Evolutionary conservation across 1,140 invertebrate species (phyloP).

Genomic region (Drosophila varians): DNA sequence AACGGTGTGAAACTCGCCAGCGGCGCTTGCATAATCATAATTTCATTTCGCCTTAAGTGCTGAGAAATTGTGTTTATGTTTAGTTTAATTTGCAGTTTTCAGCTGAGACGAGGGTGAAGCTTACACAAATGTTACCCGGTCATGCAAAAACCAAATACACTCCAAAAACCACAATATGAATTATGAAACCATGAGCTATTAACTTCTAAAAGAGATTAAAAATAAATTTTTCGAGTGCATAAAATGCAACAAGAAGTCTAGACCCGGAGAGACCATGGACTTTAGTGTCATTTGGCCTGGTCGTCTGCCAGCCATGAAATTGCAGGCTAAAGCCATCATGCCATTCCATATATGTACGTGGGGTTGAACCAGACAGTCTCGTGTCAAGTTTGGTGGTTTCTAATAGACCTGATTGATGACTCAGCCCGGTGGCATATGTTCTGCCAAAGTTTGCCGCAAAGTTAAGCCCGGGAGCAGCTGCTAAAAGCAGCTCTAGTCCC

Average conservation of each 20-base stretch:
- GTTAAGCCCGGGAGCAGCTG: constrained; percentile 46
- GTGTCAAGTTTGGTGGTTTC: constrained; percentile 56
- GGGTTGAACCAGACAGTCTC: constrained; percentile 37
- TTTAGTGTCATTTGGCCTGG: constrained; percentile 39
- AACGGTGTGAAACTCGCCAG: constrained; percentile 64
- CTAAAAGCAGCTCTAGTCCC: constrained; percentile 22
- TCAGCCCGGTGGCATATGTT: constrained; percentile 62
- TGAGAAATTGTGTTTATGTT: constrained; percentile 77
- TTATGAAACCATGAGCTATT: background rate
- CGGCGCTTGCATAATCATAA: constrained; percentile 71
- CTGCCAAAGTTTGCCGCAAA: constrained; percentile 14
- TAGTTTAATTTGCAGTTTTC: constrained; percentile 76
- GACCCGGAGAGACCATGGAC: constrained; percentile 3
- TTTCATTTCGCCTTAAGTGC: constrained; percentile 71
- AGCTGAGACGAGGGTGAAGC: constrained; percentile 54
- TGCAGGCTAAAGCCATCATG: constrained; percentile 11
- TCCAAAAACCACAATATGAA: background rate
- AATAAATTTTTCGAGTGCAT: background rate
- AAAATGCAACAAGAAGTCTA: constrained; percentile 43
- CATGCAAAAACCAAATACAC: constrained; percentile 40
- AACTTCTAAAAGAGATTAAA: background rate
- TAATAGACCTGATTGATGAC: constrained; percentile 73
- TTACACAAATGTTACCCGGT: constrained; percentile 44
- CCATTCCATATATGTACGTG: constrained; percentile 1
- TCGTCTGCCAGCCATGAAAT: constrained; percentile 36